Evolutionary conservation across 2,888 invertebrate species (phyloP).

Genomic region (Anoncus sp.): DNA sequence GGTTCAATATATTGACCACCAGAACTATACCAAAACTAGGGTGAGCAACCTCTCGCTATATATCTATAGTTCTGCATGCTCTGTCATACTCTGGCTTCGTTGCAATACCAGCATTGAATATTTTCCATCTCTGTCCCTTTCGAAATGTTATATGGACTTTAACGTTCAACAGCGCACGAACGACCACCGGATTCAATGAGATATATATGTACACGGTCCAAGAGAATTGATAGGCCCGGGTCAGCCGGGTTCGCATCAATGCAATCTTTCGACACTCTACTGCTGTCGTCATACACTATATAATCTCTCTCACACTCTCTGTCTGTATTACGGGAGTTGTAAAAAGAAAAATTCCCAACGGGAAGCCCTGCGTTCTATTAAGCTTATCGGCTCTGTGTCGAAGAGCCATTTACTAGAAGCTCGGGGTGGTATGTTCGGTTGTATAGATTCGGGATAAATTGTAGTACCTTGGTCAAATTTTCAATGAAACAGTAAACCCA

Average conservation of each 20-base stretch:
- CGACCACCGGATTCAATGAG: conserved; percentile 33
- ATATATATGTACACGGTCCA: conserved; percentile 27
- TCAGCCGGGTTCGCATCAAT: conserved; percentile 52
- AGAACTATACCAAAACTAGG: too few relatives aligned
- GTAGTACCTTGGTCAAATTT: background rate
- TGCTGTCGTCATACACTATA: conserved; percentile 2
- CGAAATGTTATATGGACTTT: too few relatives aligned
- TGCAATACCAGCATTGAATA: too few relatives aligned
- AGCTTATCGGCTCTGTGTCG: conserved; percentile 30
- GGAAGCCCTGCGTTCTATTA: conserved; percentile 24
- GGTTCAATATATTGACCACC: too few relatives aligned
- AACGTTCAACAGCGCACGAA: conserved; percentile 15
- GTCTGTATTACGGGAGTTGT: conserved; percentile 14
- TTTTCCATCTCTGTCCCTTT: conserved; percentile 1
- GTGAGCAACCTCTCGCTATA: too few relatives aligned
- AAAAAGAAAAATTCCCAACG: conserved; percentile 33
- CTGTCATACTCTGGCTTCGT: too few relatives aligned
- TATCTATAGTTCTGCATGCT: too few relatives aligned
- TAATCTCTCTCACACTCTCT: background rate
- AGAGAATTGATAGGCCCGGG: conserved; percentile 55
- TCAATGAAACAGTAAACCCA: too few relatives aligned
- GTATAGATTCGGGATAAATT: background rate
- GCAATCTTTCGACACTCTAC: conserved; percentile 53
- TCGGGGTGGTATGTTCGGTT: conserved; percentile 18
- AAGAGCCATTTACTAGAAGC: conserved; percentile 31